Percentiles rank a stretch among this genome's conserved stretches.
These are phyloP conservation scores for Formica aserva DNA, from an alignment of 2,888 invertebrate genomes.

Conservation along the genomic window DNA sequence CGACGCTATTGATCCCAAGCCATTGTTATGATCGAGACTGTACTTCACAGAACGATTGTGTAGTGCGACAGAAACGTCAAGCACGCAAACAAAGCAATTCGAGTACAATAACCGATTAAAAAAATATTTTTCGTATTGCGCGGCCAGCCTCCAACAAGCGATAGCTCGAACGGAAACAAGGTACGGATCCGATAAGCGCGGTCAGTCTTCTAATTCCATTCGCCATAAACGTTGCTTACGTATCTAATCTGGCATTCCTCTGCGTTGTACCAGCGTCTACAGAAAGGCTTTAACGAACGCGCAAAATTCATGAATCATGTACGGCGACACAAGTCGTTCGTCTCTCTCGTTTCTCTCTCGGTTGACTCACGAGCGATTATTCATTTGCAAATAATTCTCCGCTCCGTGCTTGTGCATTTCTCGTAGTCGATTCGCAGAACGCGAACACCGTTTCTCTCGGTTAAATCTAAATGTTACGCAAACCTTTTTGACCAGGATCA, in stretches of 20 bases:
- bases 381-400: conserved; percentile 78
- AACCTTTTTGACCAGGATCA: conserved; percentile 19
- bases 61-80: conserved; percentile 28
- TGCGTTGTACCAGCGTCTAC: conserved; percentile 62
- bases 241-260: conserved; percentile 80
- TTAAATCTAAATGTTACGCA: conserved; percentile 53
- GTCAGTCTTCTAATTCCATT: conserved; percentile 78
- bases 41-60: conserved; percentile 20
- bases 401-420: conserved; percentile 66
- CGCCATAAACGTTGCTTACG: conserved; percentile 79
- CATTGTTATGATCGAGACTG: conserved; percentile 38
- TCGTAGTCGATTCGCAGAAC: conserved; percentile 38
- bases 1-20: conserved; percentile 31
- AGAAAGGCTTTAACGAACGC: conserved; percentile 73
- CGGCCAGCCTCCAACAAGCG: conserved; percentile 53
- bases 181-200: conserved; percentile 69
- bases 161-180: conserved; percentile 74
- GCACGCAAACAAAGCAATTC: conserved; percentile 48
- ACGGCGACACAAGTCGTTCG: conserved; percentile 57
- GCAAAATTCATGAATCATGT: conserved; percentile 79
- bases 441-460: conserved; percentile 46
- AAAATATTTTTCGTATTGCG: conserved; percentile 45
- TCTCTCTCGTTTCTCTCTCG: conserved; percentile 29
- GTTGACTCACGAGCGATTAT: conserved; percentile 78
- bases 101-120: conserved; percentile 32